These are phyloP conservation scores for Drosophila repleta DNA, from an alignment of 1,140 invertebrate species.

Conservation along the genomic window DNA sequence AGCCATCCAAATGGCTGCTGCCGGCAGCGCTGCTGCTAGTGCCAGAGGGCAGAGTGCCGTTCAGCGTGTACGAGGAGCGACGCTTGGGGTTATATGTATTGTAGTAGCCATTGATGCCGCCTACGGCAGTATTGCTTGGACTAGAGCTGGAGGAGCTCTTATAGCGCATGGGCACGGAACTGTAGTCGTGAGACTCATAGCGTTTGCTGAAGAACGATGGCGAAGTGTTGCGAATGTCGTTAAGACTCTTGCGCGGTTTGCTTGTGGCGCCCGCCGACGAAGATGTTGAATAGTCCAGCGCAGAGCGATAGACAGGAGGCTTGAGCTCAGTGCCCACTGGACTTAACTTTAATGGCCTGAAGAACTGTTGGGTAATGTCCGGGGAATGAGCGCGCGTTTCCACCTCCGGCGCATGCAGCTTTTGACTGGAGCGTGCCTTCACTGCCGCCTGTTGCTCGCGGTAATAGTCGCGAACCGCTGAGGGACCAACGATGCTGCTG, in stretches of 20 bases:
- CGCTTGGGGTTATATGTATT: slow-evolving; percentile 82
- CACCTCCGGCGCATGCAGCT: slow-evolving; percentile 42
- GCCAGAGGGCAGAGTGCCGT: slow-evolving; percentile 58
- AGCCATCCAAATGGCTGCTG: slow-evolving; percentile 67
- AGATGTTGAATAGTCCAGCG: slow-evolving; percentile 58
- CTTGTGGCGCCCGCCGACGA: slow-evolving; percentile 45
- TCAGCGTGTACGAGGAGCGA: slow-evolving; percentile 76
- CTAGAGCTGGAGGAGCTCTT: slow-evolving; percentile 76
- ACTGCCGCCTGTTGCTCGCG: slow-evolving; percentile 74
- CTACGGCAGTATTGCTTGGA: slow-evolving; percentile 65
- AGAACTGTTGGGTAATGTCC: slow-evolving; percentile 79
- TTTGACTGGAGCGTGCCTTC: slow-evolving; percentile 71
- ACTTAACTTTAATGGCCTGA: slow-evolving; percentile 75
- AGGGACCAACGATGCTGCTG: slow-evolving; percentile 86
- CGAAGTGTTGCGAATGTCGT: slow-evolving; percentile 77
- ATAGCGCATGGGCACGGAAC: slow-evolving; percentile 67
- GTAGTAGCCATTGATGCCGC: slow-evolving; percentile 61
- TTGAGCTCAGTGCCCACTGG: slow-evolving; percentile 78
- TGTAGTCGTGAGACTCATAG: slow-evolving; percentile 69
- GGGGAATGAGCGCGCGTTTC: slow-evolving; percentile 67
- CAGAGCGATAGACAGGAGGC: slow-evolving; percentile 74
- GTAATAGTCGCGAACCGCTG: slow-evolving; percentile 80
- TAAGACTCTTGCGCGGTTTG: slow-evolving; percentile 78
- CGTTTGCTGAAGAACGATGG: slow-evolving; percentile 72
- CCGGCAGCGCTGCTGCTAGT: slow-evolving; percentile 37